Percentiles rank a stretch among this genome's conserved stretches.
Evolutionary conservation across 2,888 invertebrate species (phyloP).

Genomic region (Troilus luridus): DNA sequence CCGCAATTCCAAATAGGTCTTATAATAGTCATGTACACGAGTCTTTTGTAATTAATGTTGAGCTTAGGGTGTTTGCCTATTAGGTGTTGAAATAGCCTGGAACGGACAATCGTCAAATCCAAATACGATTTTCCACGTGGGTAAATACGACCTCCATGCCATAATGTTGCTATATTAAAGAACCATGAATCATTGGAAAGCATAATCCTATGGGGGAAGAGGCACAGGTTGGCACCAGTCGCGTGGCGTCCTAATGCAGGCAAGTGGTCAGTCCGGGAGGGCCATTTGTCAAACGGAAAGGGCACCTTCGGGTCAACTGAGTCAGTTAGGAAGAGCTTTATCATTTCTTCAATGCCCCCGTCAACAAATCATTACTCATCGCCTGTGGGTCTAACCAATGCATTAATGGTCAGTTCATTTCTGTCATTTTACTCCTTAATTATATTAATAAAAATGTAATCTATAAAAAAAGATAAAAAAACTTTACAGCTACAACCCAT

Average conservation of each 20-base stretch:
- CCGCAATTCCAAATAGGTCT: too few species aligned
- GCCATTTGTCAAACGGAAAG: not conserved
- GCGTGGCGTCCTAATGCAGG: not conserved
- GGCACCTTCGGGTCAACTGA: not conserved
- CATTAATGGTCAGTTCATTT: not conserved
- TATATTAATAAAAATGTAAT: too few species aligned
- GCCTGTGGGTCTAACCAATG: not conserved
- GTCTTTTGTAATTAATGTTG: too few species aligned
- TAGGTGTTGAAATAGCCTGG: too few species aligned
- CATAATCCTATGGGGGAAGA: not conserved
- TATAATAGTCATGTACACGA: too few species aligned
- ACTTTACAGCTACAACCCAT: too few species aligned
- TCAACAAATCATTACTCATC: conserved; percentile 11
- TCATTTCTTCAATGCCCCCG: not conserved
- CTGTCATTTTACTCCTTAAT: too few species aligned
- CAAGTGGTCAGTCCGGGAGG: conserved; percentile 1
- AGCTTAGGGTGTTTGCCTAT: too few species aligned
- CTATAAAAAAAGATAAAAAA: too few species aligned
- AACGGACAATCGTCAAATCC: not conserved
- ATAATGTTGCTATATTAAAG: not conserved
- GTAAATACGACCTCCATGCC: not conserved
- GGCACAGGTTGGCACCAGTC: not conserved
- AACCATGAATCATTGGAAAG: not conserved
- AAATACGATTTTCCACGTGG: not conserved
- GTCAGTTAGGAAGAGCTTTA: conserved; percentile 25